These are phyloP conservation scores for Thecophora atra DNA, from an alignment of 2,888 invertebrate genomes.

Conservation along the genomic window DNA sequence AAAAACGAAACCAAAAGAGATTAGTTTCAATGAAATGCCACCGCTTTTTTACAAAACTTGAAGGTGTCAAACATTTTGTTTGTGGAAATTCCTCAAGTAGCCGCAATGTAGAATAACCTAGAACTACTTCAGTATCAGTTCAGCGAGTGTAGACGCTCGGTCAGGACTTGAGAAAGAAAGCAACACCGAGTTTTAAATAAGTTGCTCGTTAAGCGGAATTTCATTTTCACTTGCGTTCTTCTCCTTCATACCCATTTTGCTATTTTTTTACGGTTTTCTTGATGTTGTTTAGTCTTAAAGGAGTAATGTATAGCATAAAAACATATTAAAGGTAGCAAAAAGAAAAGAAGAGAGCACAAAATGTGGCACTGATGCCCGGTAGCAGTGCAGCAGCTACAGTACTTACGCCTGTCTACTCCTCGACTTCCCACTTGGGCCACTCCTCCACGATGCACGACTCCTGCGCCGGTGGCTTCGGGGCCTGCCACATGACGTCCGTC, in stretches of 20 bases:
- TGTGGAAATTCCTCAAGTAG: background rate
- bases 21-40: background rate
- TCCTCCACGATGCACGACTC: slow-evolving; percentile 86
- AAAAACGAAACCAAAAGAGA: background rate
- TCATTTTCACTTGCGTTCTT: too few species aligned
- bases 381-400: slow-evolving; percentile 27
- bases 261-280: too few species aligned
- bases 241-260: too few species aligned
- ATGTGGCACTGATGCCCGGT: slow-evolving; percentile 46
- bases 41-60: background rate
- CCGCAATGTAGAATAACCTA: background rate
- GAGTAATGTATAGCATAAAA: background rate
- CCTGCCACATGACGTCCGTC: slow-evolving; percentile 80
- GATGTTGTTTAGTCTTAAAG: too few species aligned
- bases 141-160: background rate
- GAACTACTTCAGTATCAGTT: background rate
- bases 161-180: background rate
- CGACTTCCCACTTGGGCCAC: slow-evolving; percentile 88
- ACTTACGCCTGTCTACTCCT: slow-evolving; percentile 92
- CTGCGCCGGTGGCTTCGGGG: slow-evolving; percentile 78
- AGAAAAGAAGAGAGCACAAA: slow-evolving; percentile 33
- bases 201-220: too few species aligned
- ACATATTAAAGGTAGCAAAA: background rate
- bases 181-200: background rate
- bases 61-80: background rate